Evolutionary conservation across 2,888 invertebrate species (phyloP), one percentile per base, ranked within the genome.

Genomic region (Chaetogeoica ovagalla): DNA sequence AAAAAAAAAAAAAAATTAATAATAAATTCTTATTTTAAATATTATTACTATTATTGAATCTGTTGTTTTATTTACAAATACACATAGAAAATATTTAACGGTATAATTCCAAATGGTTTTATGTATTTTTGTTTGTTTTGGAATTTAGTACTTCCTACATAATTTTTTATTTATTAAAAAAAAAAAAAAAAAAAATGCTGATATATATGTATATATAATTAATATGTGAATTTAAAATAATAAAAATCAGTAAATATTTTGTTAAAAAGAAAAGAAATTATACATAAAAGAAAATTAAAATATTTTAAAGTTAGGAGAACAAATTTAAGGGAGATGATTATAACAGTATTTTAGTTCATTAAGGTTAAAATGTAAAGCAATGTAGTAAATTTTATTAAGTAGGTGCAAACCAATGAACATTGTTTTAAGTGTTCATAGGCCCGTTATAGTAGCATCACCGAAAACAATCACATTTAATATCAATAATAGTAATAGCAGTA

Each of bases 31-130:
- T 69, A 52, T 3, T 70, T 70, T 55, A 57, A 79, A 9, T 71
- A 79, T 77, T 63, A 71, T 63, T 4, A 55, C 69, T 79, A 71
- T 63, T 55, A 55, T 1, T 48, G 37, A 60, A 76, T 39, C 6
- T 55, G 43, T 76, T 72, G n/a, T 74, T 63, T 63, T 74, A 76
- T 79, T 70, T 70, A 79, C 77, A 79, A 79, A 77, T 70, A 77
- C 52, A 60, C 15, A 43, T 76, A 60, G 13, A 70, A 55, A 77
- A 39, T 39, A 39, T 39, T 6, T 39, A 39, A 39, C 39, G 4
- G 39, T 39, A 39, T 39, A 39, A 17, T 62, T 76, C 9, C 15
- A 13, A 52, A 13, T 52, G 48, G 52, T 37, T 52, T 74, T 7
- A 11, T 66, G 57, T 30, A 21, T 19, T 73, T 65, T 37, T 63